A percentile compares a stretch with the other conserved stretches of the same genome.
Evolutionary conservation across 2,113 vertebrate genomes (phyloP).

Genomic region (Drymodes brunneopygia): DNA sequence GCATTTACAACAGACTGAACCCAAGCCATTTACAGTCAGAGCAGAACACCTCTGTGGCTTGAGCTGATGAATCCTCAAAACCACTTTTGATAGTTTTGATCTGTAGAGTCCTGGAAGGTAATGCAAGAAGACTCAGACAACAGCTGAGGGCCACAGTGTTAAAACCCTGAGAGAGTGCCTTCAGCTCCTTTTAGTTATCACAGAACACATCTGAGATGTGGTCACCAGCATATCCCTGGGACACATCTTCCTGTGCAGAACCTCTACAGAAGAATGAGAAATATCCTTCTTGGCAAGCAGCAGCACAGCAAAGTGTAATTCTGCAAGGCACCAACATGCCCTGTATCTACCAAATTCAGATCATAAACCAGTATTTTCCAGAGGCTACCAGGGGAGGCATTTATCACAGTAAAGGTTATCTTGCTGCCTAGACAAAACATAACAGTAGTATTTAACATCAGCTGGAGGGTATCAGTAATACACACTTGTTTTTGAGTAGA

Average conservation of each 20-base stretch:
- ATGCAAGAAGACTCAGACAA: not conserved
- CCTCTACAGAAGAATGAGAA: not conserved
- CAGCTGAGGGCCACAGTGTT: rapidly evolving
- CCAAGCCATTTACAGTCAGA: not conserved
- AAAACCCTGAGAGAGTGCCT: not conserved
- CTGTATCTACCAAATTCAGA: not conserved
- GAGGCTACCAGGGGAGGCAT: not conserved
- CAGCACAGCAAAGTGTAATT: not conserved
- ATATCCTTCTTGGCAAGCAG: not conserved
- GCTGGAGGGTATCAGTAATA: not conserved
- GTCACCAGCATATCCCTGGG: not conserved
- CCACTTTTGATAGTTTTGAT: not conserved
- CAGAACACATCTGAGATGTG: not conserved
- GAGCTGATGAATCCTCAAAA: not conserved
- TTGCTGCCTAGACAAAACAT: not conserved
- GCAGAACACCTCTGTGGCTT: not conserved
- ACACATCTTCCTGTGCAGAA: not conserved
- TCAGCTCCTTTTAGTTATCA: not conserved
- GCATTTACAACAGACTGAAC: not conserved
- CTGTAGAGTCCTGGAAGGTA: not conserved
- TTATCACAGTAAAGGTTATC: not conserved
- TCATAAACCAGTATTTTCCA: not conserved
- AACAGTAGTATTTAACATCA: not conserved
- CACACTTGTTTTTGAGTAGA: not conserved
- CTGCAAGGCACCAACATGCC: not conserved